Evolutionary conservation across 2,113 vertebrate species (phyloP).

Genomic region (Osmerus mordax): DNA sequence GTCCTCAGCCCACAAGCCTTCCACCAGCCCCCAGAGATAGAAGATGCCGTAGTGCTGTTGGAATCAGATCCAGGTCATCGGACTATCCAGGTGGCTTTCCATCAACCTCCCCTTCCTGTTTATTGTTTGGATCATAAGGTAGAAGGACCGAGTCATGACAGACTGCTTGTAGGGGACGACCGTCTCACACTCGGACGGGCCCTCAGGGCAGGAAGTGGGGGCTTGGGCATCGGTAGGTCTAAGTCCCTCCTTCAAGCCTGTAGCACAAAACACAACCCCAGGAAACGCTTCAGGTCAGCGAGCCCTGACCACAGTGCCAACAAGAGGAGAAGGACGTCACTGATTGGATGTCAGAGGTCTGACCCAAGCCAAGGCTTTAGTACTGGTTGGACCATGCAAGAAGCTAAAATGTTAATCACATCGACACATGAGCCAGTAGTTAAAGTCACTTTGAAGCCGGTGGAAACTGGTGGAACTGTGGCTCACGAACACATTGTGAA

Average conservation of each 20-base stretch:
- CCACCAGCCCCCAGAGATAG: neutral
- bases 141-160: neutral
- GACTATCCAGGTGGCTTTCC: neutral
- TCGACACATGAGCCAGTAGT: neutral
- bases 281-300: slow-evolving; percentile 59
- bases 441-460: neutral
- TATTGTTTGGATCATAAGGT: neutral
- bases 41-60: slow-evolving; percentile 17
- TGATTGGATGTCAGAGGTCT: neutral
- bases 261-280: slow-evolving; percentile 23
- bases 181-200: neutral
- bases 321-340: slow-evolving; percentile 53
- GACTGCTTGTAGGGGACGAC: neutral
- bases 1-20: slow-evolving; percentile 52
- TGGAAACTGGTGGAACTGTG: neutral
- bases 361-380: slow-evolving; percentile 3
- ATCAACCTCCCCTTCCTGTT: neutral
- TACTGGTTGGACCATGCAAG: neutral
- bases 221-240: neutral
- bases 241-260: slow-evolving; percentile 29
- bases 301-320: slow-evolving; percentile 36
- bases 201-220: neutral
- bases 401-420: neutral
- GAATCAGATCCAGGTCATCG: slow-evolving; percentile 8
- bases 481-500: neutral